Evolutionary conservation across 2,113 vertebrate species (phyloP), one percentile per base, ranked within the genome.

Genomic region (Strix aluco): DNA sequence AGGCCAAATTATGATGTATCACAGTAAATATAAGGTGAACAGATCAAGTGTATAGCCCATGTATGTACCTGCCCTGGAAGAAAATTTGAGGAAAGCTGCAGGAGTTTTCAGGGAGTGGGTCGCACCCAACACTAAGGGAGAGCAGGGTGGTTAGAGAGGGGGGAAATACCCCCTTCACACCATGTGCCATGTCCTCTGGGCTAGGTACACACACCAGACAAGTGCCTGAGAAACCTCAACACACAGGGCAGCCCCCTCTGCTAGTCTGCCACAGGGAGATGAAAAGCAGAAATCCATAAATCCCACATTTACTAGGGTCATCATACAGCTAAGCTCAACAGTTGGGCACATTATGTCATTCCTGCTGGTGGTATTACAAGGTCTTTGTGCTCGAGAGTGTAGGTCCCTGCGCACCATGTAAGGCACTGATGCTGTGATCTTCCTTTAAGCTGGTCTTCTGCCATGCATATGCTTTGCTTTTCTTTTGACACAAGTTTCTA

Each of bases 321-420:
- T 38, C 59, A 11, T 6, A 3, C 19, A 57, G 54, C 29, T 29
- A 34, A 73, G 34, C 32, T 73, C 46, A 51, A n/a, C 46, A 44
- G 17, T 2, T 42, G 59, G 51, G 34, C 65, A 79, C 22, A 49
- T 51, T 25, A 0, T 51, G 65, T 20, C 16, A 15, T 36, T 90
- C 42, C 61, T 54, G 36, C 7, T 82, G 55, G 55, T 71, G 61
- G 46, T 66, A 8, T 34, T 32, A 42, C 19, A 15, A 79, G 36
- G 15, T 49, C 42, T 58, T 49, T 0, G 0, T 44, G 36, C 27
- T 79, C 0, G 0, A 49, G 59, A 63, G n/a, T 1, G 0, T 36
- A 17, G 2, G 0, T 52, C 38, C 16, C 38, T 55, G 27, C 27
- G 19, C 34, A 47, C 32, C 0, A 0, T 19, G 67, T 36, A 18